These are phyloP conservation scores for Drosophila crucigera DNA, from an alignment of 2,888 invertebrate genomes.

Conservation along the genomic window DNA sequence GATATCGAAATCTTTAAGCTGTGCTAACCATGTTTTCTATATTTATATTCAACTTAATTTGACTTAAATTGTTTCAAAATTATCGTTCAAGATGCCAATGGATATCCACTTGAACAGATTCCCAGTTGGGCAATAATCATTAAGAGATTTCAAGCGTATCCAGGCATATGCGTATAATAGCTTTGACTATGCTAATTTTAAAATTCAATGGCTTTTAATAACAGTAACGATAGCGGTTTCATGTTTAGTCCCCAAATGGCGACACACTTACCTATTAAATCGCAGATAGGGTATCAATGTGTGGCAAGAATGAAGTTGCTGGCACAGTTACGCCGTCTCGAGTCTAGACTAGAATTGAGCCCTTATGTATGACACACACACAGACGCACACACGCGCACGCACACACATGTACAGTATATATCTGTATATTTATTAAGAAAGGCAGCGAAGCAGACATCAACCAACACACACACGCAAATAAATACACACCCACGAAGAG, in stretches of 20 bases:
- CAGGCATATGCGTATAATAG: slow-evolving; percentile 27
- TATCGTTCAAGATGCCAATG: not conserved
- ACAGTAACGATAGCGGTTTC: slow-evolving; percentile 33
- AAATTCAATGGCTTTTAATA: slow-evolving; percentile 37
- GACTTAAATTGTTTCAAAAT: not conserved
- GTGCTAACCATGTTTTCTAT: not conserved
- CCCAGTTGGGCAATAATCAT: not conserved
- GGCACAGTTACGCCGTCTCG: slow-evolving; percentile 43
- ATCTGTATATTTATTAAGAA: not conserved
- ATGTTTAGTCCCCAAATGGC: slow-evolving; percentile 15
- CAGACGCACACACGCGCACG: slow-evolving; percentile 3
- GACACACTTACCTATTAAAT: slow-evolving; percentile 6
- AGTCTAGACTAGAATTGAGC: slow-evolving; percentile 71
- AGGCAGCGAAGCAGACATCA: slow-evolving; percentile 16
- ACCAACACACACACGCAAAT: slow-evolving; percentile 1
- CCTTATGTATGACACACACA: slow-evolving; percentile 42
- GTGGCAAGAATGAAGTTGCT: slow-evolving; percentile 29
- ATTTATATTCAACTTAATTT: not conserved
- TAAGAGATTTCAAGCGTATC: slow-evolving; percentile 1
- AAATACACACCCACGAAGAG: not conserved
- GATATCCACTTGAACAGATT: not conserved
- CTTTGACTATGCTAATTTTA: slow-evolving; percentile 23
- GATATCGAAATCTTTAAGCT: not conserved
- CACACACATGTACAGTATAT: not conserved
- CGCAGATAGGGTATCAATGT: slow-evolving; percentile 27